Percentiles rank a stretch among this genome's conserved stretches.
These are phyloP conservation scores for Aproaerema taeniolella DNA, from an alignment of 2,888 invertebrate species.

Conservation along the genomic window DNA sequence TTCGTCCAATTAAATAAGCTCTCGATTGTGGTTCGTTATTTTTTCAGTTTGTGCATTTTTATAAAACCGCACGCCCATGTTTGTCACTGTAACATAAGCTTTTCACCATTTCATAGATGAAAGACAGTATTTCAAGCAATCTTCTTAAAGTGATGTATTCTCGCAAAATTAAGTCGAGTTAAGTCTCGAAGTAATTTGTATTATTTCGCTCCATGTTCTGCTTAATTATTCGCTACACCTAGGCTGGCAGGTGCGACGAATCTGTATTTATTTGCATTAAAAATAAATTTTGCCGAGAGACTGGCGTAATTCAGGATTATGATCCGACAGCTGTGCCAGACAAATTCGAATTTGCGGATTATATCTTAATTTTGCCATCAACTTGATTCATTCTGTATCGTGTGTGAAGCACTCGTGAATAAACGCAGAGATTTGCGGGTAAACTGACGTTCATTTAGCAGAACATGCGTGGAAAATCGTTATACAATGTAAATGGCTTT, in stretches of 20 bases:
- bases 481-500: too few relatives aligned
- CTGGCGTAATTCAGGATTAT: conserved; percentile 65
- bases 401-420: conserved; percentile 23
- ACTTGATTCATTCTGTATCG: conserved; percentile 45
- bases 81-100: too few relatives aligned
- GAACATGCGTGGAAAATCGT: too few relatives aligned
- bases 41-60: too few relatives aligned
- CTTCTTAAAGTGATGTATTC: conserved; percentile 50
- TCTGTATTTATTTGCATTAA: conserved; percentile 74
- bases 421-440: not conserved
- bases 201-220: conserved; percentile 65
- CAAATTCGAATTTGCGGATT: conserved; percentile 62
- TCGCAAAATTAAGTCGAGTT: conserved; percentile 55
- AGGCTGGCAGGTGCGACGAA: conserved; percentile 69
- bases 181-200: conserved; percentile 66
- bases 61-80: too few relatives aligned
- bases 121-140: conserved; percentile 42
- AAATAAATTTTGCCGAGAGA: conserved; percentile 63
- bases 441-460: too few relatives aligned
- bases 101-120: conserved; percentile 17
- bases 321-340: conserved; percentile 62
- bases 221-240: conserved; percentile 67
- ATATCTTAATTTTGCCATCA: conserved; percentile 56
- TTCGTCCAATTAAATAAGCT: too few relatives aligned
- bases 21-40: too few relatives aligned